phyloP scores from a whole-genome alignment of 92 coral and sea anemone genomes.

The Pocillopora grandis region DNA sequence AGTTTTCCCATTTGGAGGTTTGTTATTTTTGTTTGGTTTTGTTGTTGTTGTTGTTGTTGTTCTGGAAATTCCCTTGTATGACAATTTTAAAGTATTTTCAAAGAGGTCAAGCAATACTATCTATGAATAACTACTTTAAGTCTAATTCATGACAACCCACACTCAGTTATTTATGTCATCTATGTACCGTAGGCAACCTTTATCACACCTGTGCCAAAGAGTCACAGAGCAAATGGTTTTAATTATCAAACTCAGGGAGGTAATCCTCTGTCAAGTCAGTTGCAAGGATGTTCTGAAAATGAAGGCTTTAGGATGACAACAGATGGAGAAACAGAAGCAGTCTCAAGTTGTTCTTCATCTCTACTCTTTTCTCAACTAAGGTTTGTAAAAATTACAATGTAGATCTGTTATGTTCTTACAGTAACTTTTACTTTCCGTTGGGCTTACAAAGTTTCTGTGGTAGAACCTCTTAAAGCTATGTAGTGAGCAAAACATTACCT shows the following conservation, averaged over 20 bases:
- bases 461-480: too few species aligned
- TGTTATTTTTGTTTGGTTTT: too few species aligned
- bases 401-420: background rate
- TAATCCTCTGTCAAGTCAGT: conserved; percentile 43
- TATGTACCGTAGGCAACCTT: background rate
- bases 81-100: too few species aligned
- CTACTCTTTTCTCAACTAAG: conserved; percentile 29
- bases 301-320: background rate
- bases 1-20: too few species aligned
- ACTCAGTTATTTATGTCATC: background rate
- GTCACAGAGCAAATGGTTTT: background rate
- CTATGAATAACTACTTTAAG: too few species aligned
- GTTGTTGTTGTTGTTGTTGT: too few species aligned
- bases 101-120: too few species aligned
- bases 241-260: conserved; percentile 2
- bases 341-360: conserved; percentile 23
- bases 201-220: background rate
- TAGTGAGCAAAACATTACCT: too few species aligned
- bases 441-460: too few species aligned
- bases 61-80: too few species aligned
- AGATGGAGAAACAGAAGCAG: background rate
- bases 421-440: too few species aligned
- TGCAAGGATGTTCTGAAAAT: conserved; percentile 23
- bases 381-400: background rate
- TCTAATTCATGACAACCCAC: too few species aligned